These are phyloP conservation scores for Drosophila virilis DNA, from an alignment of 1,140 invertebrate genomes.

Conservation along the genomic window DNA sequence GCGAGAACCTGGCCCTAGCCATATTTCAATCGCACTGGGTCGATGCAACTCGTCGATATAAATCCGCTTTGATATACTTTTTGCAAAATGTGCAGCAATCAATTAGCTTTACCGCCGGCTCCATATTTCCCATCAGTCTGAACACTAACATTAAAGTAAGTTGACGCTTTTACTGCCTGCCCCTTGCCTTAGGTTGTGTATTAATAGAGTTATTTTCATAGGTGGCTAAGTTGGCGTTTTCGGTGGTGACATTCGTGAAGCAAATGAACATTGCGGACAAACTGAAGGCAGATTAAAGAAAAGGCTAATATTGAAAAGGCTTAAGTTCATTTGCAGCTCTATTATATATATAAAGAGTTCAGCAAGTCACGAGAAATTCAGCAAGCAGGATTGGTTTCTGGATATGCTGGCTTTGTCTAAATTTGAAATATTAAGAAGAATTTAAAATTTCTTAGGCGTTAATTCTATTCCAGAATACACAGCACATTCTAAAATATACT, in stretches of 20 bases:
- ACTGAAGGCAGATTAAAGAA: conserved; percentile 1
- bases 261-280: conserved; percentile 51
- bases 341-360: too few species aligned
- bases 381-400: too few species aligned
- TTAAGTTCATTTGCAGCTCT: neutral
- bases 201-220: neutral
- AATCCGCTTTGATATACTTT: conserved; percentile 29
- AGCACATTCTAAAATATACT: too few species aligned
- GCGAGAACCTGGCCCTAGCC: conserved; percentile 23
- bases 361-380: too few species aligned
- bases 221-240: conserved; percentile 58
- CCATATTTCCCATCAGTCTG: conserved; percentile 49
- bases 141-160: conserved; percentile 50
- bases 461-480: too few species aligned
- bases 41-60: conserved; percentile 34
- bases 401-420: too few species aligned
- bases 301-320: neutral
- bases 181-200: neutral
- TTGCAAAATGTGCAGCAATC: conserved; percentile 38
- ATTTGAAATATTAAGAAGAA: too few species aligned
- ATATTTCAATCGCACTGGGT: conserved; percentile 59
- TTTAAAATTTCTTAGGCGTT: too few species aligned
- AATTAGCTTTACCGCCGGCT: conserved; percentile 50
- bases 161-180: too few species aligned
- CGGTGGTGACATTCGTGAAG: conserved; percentile 57